These are phyloP conservation scores for Oreochromis tanganicae DNA, from an alignment of 2,113 vertebrate genomes.

Conservation along the genomic window DNA sequence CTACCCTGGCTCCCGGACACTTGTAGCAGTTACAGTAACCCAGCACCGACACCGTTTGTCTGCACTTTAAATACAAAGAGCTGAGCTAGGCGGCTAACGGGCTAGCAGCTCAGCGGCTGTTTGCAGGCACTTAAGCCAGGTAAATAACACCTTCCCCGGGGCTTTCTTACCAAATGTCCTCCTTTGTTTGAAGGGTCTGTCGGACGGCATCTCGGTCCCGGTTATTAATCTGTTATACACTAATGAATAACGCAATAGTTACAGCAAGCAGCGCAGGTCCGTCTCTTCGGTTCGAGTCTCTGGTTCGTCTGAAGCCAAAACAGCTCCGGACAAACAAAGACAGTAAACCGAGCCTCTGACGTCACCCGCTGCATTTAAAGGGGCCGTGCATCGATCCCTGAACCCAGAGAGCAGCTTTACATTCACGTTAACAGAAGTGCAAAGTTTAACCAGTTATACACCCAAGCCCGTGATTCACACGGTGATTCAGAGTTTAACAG, in stretches of 20 bases:
- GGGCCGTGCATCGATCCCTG: not conserved
- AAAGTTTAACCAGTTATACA: not conserved
- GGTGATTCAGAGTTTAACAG: rapidly evolving
- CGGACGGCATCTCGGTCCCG: constrained; percentile 79
- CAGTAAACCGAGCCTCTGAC: constrained; percentile 38
- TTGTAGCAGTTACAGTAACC: not conserved
- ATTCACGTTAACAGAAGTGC: rapidly evolving
- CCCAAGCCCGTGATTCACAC: rapidly evolving
- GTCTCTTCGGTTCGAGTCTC: not conserved
- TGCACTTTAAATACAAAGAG: not conserved
- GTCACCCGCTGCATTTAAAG: constrained; percentile 67
- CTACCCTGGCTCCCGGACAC: not conserved
- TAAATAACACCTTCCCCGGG: not conserved
- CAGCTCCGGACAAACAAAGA: constrained; percentile 57
- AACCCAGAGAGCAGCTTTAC: not conserved
- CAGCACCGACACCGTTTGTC: not conserved
- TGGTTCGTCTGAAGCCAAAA: constrained; percentile 24
- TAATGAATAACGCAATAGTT: not conserved
- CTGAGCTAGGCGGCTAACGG: not conserved
- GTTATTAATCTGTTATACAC: not conserved
- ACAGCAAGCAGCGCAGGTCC: not conserved
- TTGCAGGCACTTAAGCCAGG: not conserved
- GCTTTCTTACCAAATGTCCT: constrained; percentile 84
- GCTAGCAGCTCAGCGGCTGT: not conserved
- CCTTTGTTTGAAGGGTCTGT: constrained; percentile 89